Percentiles rank a stretch among this genome's conserved stretches.
Evolutionary conservation across 2,888 invertebrate genomes (phyloP).

Genomic region (Cheilosia vernalis): DNA sequence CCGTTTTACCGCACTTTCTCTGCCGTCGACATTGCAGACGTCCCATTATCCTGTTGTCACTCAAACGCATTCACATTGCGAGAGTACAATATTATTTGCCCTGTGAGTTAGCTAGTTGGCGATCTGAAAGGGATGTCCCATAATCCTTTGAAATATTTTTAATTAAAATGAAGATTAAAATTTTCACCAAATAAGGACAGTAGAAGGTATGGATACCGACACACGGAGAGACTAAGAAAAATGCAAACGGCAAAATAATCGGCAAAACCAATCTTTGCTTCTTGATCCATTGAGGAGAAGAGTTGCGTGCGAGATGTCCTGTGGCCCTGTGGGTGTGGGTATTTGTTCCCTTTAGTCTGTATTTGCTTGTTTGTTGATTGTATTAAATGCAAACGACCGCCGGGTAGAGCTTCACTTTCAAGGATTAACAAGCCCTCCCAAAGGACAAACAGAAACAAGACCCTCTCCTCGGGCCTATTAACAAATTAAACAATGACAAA

Average conservation of each 20-base stretch:
- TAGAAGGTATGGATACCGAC: neutral
- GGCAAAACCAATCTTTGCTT: conserved; percentile 70
- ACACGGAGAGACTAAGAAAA: conserved; percentile 23
- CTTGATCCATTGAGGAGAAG: conserved; percentile 61
- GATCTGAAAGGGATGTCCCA: conserved; percentile 71
- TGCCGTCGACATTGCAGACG: conserved; percentile 21
- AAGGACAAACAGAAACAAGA: conserved; percentile 35
- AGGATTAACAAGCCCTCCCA: conserved; percentile 27
- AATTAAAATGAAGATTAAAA: conserved; percentile 74
- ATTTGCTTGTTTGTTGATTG: conserved; percentile 68
- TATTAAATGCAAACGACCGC: conserved; percentile 63
- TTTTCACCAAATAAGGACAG: conserved; percentile 64
- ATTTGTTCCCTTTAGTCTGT: conserved; percentile 37
- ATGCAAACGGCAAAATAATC: conserved; percentile 61
- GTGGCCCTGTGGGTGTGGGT: conserved; percentile 13
- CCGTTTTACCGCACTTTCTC: conserved; percentile 53
- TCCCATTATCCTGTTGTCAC: conserved; percentile 69
- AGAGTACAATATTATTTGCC: conserved; percentile 67
- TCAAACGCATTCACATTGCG: conserved; percentile 71
- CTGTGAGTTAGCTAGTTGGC: conserved; percentile 67
- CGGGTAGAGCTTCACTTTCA: conserved; percentile 23
- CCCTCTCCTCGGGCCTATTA: conserved; percentile 46
- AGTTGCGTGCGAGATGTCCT: conserved; percentile 68
- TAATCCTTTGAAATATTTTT: conserved; percentile 73
- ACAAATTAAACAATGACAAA: conserved; percentile 71